Base-by-base conservation (phyloP, 2,113 vertebrate genomes). In the Calyptomena viridis region DNA sequence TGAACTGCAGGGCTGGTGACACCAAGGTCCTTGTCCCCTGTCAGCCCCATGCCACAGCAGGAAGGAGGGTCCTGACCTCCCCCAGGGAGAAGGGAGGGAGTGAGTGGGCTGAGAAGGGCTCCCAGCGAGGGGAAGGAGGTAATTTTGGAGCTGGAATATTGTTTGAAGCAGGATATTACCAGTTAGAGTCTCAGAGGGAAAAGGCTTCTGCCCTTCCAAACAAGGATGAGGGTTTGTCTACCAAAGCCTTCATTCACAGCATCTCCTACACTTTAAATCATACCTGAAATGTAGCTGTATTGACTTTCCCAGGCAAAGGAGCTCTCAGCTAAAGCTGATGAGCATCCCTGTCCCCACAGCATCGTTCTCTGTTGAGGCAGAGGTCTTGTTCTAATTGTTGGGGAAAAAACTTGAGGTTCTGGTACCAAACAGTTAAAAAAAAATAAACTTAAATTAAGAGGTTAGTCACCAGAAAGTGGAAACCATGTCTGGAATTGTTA, bases 391-490 rank as follows among this genome's bases (percentile, higher is more conserved):
- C 56, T 20, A 30, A 20, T 4, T 14, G 14, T 3, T 2, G 5
- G 21, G 60, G 76, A 64, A 47, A 75, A 93, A 80, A 64, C 33
- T 24, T 0, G 11, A 64, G 12, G 24, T 85, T 71, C 35, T 93
- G 64, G 31, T 77, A 88, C 56, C 53, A 81, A 93, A 62, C 35
- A 75, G 79, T 87, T 96, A 71, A 87, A 84, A 93, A 68, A 89
- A 71, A 33, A 47, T 9, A 76, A 84, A 42, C 52, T 71, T 46
- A 44, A 73, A 64, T 40, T 24, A 63, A 88, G 73, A 89, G n/a
- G 62, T 94, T 94, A 85, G 94, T 87, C 89, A 94, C 94, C 71
- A 96, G 89, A 94, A 94, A 94, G 81, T 87, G 75, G 91, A 91
- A 95, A 67, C 91, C 87, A 40, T 90, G 94, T 80, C 94, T 95